Evolutionary conservation across 2,888 invertebrate species (phyloP).

Genomic region (Colletes collaris): DNA sequence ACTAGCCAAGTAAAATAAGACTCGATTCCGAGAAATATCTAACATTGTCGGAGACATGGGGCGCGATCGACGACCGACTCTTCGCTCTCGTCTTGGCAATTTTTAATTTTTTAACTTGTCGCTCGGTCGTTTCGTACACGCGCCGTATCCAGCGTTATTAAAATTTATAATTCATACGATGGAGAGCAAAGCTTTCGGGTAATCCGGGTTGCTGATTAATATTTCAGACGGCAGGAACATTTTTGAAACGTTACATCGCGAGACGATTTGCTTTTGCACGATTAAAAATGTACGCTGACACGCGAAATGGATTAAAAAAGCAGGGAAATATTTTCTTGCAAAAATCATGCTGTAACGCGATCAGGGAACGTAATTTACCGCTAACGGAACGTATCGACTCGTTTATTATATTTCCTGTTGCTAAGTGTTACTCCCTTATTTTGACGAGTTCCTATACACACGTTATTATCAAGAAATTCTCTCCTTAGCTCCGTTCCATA

Average conservation of each 20-base stretch:
- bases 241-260: slow-evolving; percentile 26
- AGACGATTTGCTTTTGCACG: slow-evolving; percentile 17
- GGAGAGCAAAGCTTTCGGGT: neutral
- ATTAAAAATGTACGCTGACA: slow-evolving; percentile 32
- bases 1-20: too few relatives aligned
- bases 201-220: slow-evolving; percentile 19
- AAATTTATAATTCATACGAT: slow-evolving; percentile 22
- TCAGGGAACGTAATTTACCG: too few relatives aligned
- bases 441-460: too few relatives aligned
- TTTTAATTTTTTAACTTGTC: too few relatives aligned
- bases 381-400: too few relatives aligned
- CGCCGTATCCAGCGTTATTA: neutral
- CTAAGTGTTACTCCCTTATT: too few relatives aligned
- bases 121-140: neutral
- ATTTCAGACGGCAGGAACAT: slow-evolving; percentile 15
- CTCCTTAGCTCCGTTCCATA: neutral
- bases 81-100: too few relatives aligned
- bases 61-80: too few relatives aligned
- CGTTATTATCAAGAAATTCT: neutral
- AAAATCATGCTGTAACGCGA: too few relatives aligned
- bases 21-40: too few relatives aligned
- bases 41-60: too few relatives aligned
- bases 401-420: too few relatives aligned
- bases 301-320: slow-evolving; percentile 10
- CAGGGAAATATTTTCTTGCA: neutral